These are phyloP conservation scores for Datnioides undecimradiatus DNA, from an alignment of 2,113 vertebrate genomes.

Conservation along the genomic window DNA sequence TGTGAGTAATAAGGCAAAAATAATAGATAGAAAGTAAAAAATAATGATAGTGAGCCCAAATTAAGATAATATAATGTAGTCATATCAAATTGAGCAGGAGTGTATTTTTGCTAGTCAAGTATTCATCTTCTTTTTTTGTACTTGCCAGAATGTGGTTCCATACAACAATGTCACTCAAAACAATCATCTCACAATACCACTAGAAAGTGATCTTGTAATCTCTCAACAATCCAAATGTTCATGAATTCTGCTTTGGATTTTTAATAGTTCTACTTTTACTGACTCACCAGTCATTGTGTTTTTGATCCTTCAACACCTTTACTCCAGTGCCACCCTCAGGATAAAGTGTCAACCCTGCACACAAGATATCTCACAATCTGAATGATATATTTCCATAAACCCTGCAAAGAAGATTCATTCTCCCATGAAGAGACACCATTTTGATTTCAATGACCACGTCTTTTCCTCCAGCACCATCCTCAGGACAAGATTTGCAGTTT, in stretches of 20 bases:
- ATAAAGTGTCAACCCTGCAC: neutral
- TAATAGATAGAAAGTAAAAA: neutral
- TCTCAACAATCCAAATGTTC: neutral
- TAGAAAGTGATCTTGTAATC: neutral
- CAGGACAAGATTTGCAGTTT: conserved; percentile 32
- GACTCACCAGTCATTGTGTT: neutral
- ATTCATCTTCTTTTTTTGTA: neutral
- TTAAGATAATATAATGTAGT: neutral
- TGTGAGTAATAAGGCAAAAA: too few species aligned
- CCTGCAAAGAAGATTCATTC: neutral
- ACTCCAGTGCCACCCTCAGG: neutral
- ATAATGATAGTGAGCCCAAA: neutral
- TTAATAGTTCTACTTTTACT: neutral
- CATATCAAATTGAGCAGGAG: neutral
- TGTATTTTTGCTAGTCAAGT: neutral
- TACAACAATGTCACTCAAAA: neutral
- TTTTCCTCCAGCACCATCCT: conserved; percentile 50
- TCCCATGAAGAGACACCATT: conserved; percentile 33
- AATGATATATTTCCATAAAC: neutral
- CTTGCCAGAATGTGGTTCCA: neutral
- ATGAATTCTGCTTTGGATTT: neutral
- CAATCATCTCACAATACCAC: neutral
- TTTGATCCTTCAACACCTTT: neutral
- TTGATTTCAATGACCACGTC: neutral
- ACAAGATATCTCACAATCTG: neutral